These are phyloP conservation scores for Listronotus oregonensis DNA, from an alignment of 1,140 invertebrate genomes.

Conservation along the genomic window DNA sequence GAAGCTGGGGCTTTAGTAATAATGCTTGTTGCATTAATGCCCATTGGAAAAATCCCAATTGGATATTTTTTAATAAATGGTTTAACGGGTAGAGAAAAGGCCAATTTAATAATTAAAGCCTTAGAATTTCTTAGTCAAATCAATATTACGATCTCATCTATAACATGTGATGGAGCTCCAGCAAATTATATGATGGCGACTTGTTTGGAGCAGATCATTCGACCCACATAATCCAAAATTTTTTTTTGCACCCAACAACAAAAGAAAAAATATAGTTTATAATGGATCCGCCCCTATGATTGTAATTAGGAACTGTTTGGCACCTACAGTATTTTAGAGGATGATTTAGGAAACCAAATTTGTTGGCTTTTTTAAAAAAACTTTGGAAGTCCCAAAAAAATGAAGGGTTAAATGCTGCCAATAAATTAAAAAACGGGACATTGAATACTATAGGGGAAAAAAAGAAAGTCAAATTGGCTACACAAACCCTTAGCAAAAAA, in stretches of 20 bases:
- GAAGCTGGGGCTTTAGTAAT: slow-evolving; percentile 53
- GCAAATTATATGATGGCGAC: slow-evolving; percentile 41
- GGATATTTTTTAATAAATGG: slow-evolving; percentile 30
- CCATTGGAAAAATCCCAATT: slow-evolving; percentile 46
- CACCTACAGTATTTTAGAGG: slow-evolving; percentile 3
- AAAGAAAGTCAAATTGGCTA: slow-evolving; percentile 47
- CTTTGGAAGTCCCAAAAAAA: slow-evolving; percentile 30
- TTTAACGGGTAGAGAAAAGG: slow-evolving; percentile 27
- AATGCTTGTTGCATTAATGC: slow-evolving; percentile 48
- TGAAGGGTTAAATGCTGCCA: slow-evolving; percentile 38
- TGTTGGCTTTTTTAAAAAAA: slow-evolving; percentile 21
- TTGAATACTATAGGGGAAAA: slow-evolving; percentile 42
- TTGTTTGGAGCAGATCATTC: slow-evolving; percentile 42
- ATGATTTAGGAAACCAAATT: slow-evolving; percentile 5
- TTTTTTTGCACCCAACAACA: slow-evolving; percentile 21
- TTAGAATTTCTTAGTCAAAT: slow-evolving; percentile 40
- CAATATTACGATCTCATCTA: slow-evolving; percentile 39
- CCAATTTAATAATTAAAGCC: slow-evolving; percentile 38
- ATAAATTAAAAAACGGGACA: slow-evolving; percentile 42
- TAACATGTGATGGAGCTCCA: slow-evolving; percentile 50
- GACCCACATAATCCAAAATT: slow-evolving; percentile 11
- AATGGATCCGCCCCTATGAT: slow-evolving; percentile 31
- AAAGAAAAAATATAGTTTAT: slow-evolving; percentile 18
- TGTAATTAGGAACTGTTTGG: slow-evolving; percentile 32
- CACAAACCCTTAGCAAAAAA: slow-evolving; percentile 42